Conservation (phyloP, 1,140 invertebrate genomes). For the Cyphomyrmex costatus region DNA sequence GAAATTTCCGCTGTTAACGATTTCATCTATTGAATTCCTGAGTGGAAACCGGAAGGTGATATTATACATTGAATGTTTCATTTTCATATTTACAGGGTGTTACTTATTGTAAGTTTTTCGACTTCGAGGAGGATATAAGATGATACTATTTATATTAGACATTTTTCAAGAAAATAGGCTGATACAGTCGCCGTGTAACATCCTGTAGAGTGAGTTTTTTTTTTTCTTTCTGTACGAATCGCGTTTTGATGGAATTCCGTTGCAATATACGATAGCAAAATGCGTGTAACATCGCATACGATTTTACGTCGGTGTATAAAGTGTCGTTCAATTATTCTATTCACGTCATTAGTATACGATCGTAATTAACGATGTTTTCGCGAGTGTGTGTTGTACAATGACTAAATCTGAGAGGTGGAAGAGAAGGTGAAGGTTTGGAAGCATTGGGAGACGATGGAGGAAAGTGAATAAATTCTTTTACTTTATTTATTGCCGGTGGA, state of each 20-base stretch:
- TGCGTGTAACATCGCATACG: background rate
- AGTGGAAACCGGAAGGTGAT: background rate
- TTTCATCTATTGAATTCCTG: background rate
- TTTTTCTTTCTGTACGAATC: background rate
- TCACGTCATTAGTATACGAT: background rate
- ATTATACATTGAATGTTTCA: background rate
- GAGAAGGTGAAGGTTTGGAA: background rate
- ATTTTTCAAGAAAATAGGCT: no score
- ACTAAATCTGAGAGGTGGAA: background rate
- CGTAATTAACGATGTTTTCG: background rate
- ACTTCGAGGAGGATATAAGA: no score
- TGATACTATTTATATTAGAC: no score
- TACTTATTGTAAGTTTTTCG: no score
- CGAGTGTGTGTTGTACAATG: background rate
- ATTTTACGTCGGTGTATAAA: background rate
- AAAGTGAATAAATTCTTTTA: background rate
- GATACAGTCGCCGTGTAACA: no score
- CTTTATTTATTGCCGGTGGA: background rate
- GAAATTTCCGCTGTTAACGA: background rate
- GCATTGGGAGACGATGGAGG: background rate
- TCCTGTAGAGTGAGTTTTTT: background rate
- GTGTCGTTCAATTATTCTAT: background rate
- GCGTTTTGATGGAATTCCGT: background rate
- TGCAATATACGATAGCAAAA: background rate
- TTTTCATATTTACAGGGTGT: no score